A percentile compares a stretch with the other conserved stretches of the same genome.
phyloP scores from a whole-genome alignment of 2,113 vertebrate genomes.

The Connochaetes taurinus region DNA sequence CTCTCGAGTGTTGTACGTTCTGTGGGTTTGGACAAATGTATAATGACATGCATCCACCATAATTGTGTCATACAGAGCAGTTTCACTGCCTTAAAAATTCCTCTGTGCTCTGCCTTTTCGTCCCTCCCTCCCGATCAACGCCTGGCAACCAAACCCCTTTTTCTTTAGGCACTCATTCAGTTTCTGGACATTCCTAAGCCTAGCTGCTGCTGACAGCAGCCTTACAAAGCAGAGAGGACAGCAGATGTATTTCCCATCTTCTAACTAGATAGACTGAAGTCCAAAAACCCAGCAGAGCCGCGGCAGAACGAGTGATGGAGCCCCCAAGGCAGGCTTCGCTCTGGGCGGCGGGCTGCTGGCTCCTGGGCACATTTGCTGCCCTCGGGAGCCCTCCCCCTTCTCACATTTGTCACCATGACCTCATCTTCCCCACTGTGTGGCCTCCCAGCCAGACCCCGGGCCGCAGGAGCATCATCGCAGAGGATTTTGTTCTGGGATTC shows the following conservation, averaged over 20 bases:
- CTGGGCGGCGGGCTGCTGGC: not conserved
- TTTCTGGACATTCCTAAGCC: not conserved
- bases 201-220: not conserved
- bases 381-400: slow-evolving; percentile 19
- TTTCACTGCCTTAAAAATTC: not conserved
- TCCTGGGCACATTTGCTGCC: not conserved
- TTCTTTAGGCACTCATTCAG: not conserved
- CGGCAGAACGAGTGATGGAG: not conserved
- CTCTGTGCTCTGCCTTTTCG: not conserved
- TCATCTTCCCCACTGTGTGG: slow-evolving; percentile 59
- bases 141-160: not conserved
- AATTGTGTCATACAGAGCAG: not conserved
- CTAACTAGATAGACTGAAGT: not conserved
- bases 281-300: not conserved
- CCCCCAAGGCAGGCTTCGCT: not conserved
- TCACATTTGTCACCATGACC: slow-evolving; percentile 62
- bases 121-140: not conserved
- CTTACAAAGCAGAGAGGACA: not conserved
- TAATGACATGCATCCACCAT: not conserved
- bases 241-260: not conserved
- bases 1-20: not conserved
- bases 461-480: slow-evolving; percentile 43
- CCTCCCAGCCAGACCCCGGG: slow-evolving; percentile 61
- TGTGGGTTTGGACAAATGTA: not conserved
- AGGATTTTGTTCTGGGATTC: slow-evolving; percentile 70